Percentiles rank a stretch among this genome's conserved stretches.
Conservation (phyloP, 2,113 vertebrate species). For the Motacilla tschutschensis region DNA sequence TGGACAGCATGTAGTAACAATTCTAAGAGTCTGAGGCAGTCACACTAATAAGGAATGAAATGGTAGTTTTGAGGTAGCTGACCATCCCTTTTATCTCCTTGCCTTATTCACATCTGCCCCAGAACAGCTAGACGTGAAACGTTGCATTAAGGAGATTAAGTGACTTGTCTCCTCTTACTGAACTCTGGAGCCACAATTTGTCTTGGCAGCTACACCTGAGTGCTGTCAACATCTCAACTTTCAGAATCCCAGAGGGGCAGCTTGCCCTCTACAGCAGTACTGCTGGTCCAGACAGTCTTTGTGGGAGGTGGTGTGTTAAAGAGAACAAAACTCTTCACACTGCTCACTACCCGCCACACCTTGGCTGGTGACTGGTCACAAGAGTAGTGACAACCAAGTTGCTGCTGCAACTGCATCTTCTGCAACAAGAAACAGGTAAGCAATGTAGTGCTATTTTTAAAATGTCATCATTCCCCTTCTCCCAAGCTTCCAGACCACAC, state of each 20-base stretch:
- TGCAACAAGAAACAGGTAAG: background rate
- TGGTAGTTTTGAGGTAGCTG: background rate
- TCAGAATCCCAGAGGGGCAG: background rate
- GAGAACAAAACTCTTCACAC: background rate
- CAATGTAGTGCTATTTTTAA: background rate
- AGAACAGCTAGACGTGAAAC: background rate
- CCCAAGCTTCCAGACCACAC: background rate
- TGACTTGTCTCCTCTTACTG: background rate
- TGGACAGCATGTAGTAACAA: background rate
- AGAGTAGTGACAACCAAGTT: background rate
- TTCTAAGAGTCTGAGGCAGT: background rate
- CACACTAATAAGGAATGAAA: background rate
- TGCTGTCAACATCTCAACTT: background rate
- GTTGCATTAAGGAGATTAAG: background rate
- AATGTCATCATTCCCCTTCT: background rate
- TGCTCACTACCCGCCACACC: rapidly evolving
- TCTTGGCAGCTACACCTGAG: background rate
- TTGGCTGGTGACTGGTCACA: background rate
- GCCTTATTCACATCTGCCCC: background rate
- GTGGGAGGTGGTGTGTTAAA: background rate
- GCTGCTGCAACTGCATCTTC: background rate
- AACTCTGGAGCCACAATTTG: background rate
- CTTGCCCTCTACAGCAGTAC: background rate
- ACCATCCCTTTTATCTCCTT: background rate
- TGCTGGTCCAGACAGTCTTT: background rate